Evolutionary conservation across 2,888 invertebrate species (phyloP).

Genomic region (Oscheius myriophilus): DNA sequence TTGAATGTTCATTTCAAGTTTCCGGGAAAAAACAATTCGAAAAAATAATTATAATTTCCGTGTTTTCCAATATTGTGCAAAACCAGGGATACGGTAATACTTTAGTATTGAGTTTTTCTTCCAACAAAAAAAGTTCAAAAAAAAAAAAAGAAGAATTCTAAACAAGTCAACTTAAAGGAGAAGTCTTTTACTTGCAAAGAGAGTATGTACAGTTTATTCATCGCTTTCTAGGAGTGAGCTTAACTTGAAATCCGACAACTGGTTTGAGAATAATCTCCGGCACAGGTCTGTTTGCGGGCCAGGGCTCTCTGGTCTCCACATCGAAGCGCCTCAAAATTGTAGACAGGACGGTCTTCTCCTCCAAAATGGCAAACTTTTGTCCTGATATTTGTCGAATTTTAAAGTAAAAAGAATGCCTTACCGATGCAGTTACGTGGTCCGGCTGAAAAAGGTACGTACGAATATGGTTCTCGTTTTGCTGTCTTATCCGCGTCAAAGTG

Average conservation of each 20-base stretch:
- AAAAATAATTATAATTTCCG: too few species aligned
- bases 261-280: conserved; percentile 45
- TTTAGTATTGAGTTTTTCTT: too few species aligned
- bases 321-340: conserved; percentile 69
- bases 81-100: too few species aligned
- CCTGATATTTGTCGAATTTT: too few species aligned
- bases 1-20: too few species aligned
- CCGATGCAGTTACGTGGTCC: conserved; percentile 67
- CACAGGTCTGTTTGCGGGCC: conserved; percentile 38
- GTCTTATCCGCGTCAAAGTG: conserved; percentile 71
- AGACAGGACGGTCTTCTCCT: conserved; percentile 71
- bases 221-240: conserved; percentile 8
- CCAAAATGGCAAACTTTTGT: conserved; percentile 69
- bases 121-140: too few species aligned
- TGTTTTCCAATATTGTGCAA: too few species aligned
- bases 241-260: conserved; percentile 33
- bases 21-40: too few species aligned
- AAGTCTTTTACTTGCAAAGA: too few species aligned
- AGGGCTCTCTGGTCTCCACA: conserved; percentile 61
- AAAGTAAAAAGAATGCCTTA: not conserved
- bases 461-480: conserved; percentile 57
- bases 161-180: too few species aligned
- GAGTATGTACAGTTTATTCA: too few species aligned
- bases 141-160: too few species aligned
- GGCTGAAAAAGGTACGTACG: conserved; percentile 67